Percentiles rank a stretch among this genome's conserved stretches.
Conservation (phyloP, 2,888 invertebrate genomes). For the Metopia argyrocephala region DNA sequence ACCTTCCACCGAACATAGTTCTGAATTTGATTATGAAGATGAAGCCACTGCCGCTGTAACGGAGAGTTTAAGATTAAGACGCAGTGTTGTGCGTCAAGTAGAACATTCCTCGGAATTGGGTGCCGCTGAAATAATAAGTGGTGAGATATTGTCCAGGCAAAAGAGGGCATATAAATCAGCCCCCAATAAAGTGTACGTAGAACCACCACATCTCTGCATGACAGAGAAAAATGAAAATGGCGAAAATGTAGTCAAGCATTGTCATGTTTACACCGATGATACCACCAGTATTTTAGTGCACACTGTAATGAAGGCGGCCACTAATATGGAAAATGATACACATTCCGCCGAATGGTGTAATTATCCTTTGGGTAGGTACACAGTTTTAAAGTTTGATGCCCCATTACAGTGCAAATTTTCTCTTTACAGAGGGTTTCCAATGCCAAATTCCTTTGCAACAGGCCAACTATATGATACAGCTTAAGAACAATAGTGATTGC, state of each 20-base stretch:
- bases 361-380: slow-evolving; percentile 81
- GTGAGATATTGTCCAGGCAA: slow-evolving; percentile 65
- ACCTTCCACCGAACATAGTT: slow-evolving; percentile 76
- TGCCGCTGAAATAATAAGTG: slow-evolving; percentile 70
- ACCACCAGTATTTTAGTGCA: slow-evolving; percentile 80
- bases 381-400: neutral
- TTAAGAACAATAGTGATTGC: slow-evolving; percentile 78
- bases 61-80: slow-evolving; percentile 68
- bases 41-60: slow-evolving; percentile 75
- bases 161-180: slow-evolving; percentile 67
- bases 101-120: slow-evolving; percentile 66
- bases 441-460: slow-evolving; percentile 83
- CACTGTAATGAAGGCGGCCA: slow-evolving; percentile 80
- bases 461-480: slow-evolving; percentile 74
- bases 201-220: slow-evolving; percentile 83
- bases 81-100: slow-evolving; percentile 57
- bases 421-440: slow-evolving; percentile 79
- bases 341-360: slow-evolving; percentile 82
- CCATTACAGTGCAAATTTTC: no score
- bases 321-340: slow-evolving; percentile 76
- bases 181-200: slow-evolving; percentile 74
- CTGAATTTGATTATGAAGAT: slow-evolving; percentile 78
- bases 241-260: slow-evolving; percentile 73
- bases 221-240: slow-evolving; percentile 69
- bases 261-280: slow-evolving; percentile 82